Conservation (phyloP, 2,113 vertebrate genomes). For the Chascanopsetta lugubris region DNA sequence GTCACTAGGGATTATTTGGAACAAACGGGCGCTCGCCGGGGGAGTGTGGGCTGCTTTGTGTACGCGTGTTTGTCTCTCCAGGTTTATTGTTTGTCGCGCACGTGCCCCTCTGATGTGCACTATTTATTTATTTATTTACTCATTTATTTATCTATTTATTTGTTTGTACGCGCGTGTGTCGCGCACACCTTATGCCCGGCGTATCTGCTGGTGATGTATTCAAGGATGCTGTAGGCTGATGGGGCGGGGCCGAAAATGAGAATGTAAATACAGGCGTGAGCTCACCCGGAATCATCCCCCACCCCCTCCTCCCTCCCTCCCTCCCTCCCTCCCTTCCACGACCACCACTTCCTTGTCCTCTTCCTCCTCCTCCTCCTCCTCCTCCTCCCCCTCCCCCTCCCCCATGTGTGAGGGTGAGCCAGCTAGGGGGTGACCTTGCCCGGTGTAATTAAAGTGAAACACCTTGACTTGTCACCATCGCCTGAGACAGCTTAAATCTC, state of each 20-base stretch:
- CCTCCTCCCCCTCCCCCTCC: no score
- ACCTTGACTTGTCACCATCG: conserved; percentile 87
- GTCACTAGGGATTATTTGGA: conserved; percentile 78
- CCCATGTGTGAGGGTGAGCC: conserved; percentile 69
- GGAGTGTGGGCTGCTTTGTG: conserved; percentile 45
- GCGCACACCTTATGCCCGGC: conserved; percentile 21
- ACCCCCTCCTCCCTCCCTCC: neutral
- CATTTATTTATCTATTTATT: conserved; percentile 2
- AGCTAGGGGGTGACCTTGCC: conserved; percentile 84
- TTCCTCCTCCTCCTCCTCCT: conserved; percentile 47
- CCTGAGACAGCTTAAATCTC: conserved; percentile 87
- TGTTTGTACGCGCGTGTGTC: conserved; percentile 1
- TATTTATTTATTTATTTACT: no score
- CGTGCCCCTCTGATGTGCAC: neutral
- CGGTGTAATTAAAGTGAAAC: conserved; percentile 87
- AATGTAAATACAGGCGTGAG: conserved; percentile 72
- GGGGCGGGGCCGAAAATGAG: conserved; percentile 49
- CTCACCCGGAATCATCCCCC: conserved; percentile 22
- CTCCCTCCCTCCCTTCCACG: conserved; percentile 8
- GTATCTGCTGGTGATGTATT: conserved; percentile 47
- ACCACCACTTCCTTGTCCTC: conserved; percentile 34
- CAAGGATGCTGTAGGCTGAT: conserved; percentile 31
- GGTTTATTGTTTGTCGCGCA: conserved; percentile 10
- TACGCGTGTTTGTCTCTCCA: conserved; percentile 13
- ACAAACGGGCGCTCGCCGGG: conserved; percentile 63